A percentile compares a stretch with the other conserved stretches of the same genome.
Conservation (phyloP, 2,797 vertebrate species). For the Buceros bicornis region DNA sequence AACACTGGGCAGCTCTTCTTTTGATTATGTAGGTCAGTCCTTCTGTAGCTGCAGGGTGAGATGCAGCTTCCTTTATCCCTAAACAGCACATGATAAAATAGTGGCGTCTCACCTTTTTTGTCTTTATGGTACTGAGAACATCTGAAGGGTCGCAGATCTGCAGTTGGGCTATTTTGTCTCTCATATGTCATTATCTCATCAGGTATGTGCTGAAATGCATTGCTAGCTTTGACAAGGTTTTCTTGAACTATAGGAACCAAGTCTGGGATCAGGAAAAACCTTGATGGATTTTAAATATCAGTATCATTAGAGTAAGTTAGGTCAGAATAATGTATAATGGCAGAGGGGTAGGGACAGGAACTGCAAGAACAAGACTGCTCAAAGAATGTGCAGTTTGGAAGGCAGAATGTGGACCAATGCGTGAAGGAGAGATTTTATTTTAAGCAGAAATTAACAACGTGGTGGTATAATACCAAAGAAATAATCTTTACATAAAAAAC, state of each 20-base stretch:
- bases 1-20: background rate
- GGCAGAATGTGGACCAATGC: too few relatives aligned
- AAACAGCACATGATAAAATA: background rate
- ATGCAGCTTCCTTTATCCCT: background rate
- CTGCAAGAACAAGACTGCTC: fast-evolving
- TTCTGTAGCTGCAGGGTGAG: background rate
- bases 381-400: background rate
- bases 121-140: background rate
- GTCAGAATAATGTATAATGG: background rate
- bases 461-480: background rate
- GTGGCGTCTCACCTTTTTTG: background rate
- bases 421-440: background rate
- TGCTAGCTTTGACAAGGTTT: background rate
- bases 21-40: background rate
- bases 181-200: background rate
- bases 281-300: background rate
- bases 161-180: background rate
- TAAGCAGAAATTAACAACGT: background rate
- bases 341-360: background rate
- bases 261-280: background rate
- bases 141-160: background rate
- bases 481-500: background rate
- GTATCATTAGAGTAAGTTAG: background rate
- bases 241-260: background rate
- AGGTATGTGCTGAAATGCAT: background rate